A percentile compares a stretch with the other conserved stretches of the same genome.
Conservation (phyloP, 2,797 vertebrate species). For the Acrossocheilus fasciatus region DNA sequence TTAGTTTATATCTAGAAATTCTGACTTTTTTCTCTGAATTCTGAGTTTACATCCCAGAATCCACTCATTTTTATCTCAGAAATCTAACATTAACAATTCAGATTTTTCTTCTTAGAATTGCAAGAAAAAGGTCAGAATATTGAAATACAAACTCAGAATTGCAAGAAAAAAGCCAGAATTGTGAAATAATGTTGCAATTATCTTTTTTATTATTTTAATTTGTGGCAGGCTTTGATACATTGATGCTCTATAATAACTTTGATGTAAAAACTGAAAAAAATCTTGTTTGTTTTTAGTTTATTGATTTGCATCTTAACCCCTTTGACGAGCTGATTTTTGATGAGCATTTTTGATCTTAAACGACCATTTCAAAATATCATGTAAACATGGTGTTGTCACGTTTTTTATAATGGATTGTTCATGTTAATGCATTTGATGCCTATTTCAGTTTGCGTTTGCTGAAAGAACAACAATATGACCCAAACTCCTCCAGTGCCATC, state of each 20-base stretch:
- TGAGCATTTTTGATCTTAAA: neutral
- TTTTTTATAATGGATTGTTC: neutral
- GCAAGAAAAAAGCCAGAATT: too few relatives aligned
- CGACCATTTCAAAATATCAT: neutral
- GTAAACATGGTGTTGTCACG: neutral
- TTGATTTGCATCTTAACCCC: neutral
- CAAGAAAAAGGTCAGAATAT: neutral
- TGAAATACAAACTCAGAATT: neutral
- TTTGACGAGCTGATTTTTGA: neutral
- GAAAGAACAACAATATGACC: slow-evolving; percentile 24
- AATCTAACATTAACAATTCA: neutral
- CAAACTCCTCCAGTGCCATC: slow-evolving; percentile 26
- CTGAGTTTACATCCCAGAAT: neutral
- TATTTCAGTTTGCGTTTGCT: slow-evolving; percentile 3
- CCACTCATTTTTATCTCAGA: too few relatives aligned
- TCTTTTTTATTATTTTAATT: neutral
- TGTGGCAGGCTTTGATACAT: neutral
- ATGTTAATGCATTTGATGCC: neutral
- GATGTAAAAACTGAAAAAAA: neutral
- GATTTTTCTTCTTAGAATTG: neutral
- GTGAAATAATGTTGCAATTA: neutral
- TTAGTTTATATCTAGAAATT: neutral
- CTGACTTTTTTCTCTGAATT: neutral
- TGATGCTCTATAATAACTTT: neutral
- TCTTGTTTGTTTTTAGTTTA: neutral